These are phyloP conservation scores for Sebastes kiyomatsui DNA, from an alignment of 2,797 vertebrate species.

Conservation along the genomic window DNA sequence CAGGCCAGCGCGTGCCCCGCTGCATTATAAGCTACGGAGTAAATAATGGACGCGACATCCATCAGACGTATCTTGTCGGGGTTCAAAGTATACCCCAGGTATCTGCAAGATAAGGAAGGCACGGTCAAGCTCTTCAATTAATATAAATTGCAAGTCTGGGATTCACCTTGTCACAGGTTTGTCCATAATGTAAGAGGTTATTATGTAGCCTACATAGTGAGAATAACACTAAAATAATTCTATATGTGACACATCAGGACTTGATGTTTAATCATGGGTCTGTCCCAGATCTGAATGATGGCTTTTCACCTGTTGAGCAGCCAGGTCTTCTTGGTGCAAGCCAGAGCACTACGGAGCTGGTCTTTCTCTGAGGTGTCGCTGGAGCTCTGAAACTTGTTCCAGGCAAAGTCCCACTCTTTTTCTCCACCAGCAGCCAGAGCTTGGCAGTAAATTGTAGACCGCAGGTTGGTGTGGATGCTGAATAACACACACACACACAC, in stretches of 20 bases:
- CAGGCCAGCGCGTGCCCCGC: conserved; percentile 88
- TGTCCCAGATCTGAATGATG: not conserved
- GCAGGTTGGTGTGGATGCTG: conserved; percentile 87
- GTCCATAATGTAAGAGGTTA: not conserved
- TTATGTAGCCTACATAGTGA: not conserved
- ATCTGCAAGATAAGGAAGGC: conserved; percentile 80
- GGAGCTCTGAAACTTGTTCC: conserved; percentile 74
- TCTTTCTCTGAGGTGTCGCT: conserved; percentile 81
- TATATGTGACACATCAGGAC: not conserved
- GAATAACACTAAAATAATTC: not conserved
- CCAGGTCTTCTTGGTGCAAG: conserved; percentile 89
- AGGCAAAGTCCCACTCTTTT: conserved; percentile 89
- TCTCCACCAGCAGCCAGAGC: conserved; percentile 84
- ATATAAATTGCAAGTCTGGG: not conserved
- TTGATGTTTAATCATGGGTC: not conserved
- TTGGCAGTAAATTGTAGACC: conserved; percentile 88
- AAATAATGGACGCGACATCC: conserved; percentile 83
- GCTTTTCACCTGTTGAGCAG: conserved; percentile 89
- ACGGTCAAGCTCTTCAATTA: not conserved
- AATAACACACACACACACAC: not conserved
- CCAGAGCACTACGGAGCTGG: conserved; percentile 83
- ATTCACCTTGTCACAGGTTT: not conserved
- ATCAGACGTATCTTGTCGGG: conserved; percentile 85
- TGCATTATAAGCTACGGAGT: conserved; percentile 82
- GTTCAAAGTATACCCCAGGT: conserved; percentile 87